These are phyloP conservation scores for Polyodon spathula DNA, from an alignment of 2,113 vertebrate species.

Conservation along the genomic window DNA sequence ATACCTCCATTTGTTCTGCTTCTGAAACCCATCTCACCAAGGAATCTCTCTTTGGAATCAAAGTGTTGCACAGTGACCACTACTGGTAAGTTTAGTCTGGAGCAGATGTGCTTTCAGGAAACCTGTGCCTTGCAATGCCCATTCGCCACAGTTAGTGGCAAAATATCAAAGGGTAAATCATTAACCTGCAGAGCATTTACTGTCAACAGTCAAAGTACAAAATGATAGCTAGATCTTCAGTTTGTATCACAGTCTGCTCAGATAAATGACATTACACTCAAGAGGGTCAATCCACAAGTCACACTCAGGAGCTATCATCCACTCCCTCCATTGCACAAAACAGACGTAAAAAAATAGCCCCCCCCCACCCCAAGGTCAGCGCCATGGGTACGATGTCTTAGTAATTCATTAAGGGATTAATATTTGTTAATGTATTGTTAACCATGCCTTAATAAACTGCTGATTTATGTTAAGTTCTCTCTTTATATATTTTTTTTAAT, in stretches of 20 bases:
- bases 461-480: slow-evolving; percentile 44
- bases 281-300: not conserved
- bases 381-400: slow-evolving; percentile 45
- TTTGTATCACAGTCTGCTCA: not conserved
- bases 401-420: slow-evolving; percentile 42
- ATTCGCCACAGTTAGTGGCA: too few relatives aligned
- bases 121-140: not conserved
- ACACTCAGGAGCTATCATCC: not conserved
- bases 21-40: too few relatives aligned
- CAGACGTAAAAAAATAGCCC: too few relatives aligned
- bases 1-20: too few relatives aligned
- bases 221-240: not conserved
- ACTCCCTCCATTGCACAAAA: not conserved
- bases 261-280: not conserved
- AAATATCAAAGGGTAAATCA: not conserved
- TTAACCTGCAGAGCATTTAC: too few relatives aligned
- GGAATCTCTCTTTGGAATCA: too few relatives aligned
- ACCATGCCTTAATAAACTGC: slow-evolving; percentile 41
- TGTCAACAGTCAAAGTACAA: not conserved
- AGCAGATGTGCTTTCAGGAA: too few relatives aligned
- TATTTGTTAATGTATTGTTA: slow-evolving; percentile 44
- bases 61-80: too few relatives aligned
- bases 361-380: too few relatives aligned
- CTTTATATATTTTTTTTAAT: slow-evolving; percentile 37
- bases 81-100: too few relatives aligned